Conservation (phyloP, 2,113 vertebrate genomes). For the Ranitomeya imitator region DNA sequence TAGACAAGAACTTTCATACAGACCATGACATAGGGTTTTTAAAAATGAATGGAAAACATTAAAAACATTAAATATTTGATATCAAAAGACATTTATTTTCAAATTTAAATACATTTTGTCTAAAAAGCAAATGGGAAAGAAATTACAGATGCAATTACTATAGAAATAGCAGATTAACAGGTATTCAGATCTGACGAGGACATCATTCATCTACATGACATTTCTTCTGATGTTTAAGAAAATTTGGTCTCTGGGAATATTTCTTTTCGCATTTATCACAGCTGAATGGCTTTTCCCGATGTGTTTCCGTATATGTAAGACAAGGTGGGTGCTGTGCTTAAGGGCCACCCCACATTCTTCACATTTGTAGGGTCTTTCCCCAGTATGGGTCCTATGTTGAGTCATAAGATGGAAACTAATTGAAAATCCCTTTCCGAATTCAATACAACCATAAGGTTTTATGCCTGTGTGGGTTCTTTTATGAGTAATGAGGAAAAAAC, state of each 20-base stretch:
- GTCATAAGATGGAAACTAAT: constrained; percentile 47
- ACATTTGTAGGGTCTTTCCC: constrained; percentile 19
- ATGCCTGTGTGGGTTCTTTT: constrained; percentile 35
- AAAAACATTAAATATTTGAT: too few relatives aligned
- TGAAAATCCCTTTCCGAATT: constrained; percentile 40
- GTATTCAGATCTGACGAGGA: not conserved
- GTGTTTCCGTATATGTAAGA: constrained; percentile 23
- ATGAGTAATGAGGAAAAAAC: constrained; percentile 36
- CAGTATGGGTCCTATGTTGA: constrained; percentile 48
- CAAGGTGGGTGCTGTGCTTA: constrained; percentile 21
- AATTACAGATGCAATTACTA: too few relatives aligned
- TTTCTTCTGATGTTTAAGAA: not conserved
- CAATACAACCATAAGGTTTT: constrained; percentile 46
- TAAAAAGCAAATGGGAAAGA: not conserved
- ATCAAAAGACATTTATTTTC: too few relatives aligned
- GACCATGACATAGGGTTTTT: too few relatives aligned
- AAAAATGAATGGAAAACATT: too few relatives aligned
- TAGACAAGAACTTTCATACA: too few relatives aligned
- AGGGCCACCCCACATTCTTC: constrained; percentile 18
- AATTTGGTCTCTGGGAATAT: not conserved
- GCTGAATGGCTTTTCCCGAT: not conserved
- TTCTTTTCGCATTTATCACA: not conserved
- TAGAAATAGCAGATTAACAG: not conserved
- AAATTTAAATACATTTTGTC: too few relatives aligned
- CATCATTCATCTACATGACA: not conserved